These are phyloP conservation scores for Mustela lutreola DNA, from an alignment of 2,113 vertebrate species.

Conservation along the genomic window DNA sequence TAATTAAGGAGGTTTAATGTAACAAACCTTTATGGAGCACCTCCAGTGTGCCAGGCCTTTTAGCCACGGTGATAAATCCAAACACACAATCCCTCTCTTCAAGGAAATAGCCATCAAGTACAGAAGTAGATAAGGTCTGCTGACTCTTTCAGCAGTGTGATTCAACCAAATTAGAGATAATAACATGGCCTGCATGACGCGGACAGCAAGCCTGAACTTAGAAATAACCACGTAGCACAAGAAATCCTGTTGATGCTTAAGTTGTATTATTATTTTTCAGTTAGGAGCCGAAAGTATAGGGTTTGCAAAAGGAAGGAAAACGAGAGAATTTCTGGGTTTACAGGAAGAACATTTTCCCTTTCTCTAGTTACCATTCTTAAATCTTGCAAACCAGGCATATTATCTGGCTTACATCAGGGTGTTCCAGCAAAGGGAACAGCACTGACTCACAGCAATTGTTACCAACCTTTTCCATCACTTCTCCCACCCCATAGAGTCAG, in stretches of 20 bases:
- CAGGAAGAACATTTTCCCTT: slow-evolving; percentile 72
- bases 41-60: neutral
- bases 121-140: slow-evolving; percentile 61
- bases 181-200: slow-evolving; percentile 50
- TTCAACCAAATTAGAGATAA: slow-evolving; percentile 74
- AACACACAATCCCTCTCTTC: neutral
- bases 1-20: neutral
- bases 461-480: slow-evolving; percentile 77
- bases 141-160: slow-evolving; percentile 41
- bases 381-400: slow-evolving; percentile 77
- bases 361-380: slow-evolving; percentile 75
- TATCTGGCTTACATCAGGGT: slow-evolving; percentile 76
- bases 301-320: slow-evolving; percentile 65
- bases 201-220: slow-evolving; percentile 69
- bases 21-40: neutral
- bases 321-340: slow-evolving; percentile 70
- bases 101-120: slow-evolving; percentile 3
- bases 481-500: slow-evolving; percentile 46
- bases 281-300: slow-evolving; percentile 79
- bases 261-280: slow-evolving; percentile 82
- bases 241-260: slow-evolving; percentile 64
- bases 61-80: slow-evolving; percentile 35
- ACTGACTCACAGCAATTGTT: slow-evolving; percentile 78
- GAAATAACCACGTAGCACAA: slow-evolving; percentile 63
- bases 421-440: slow-evolving; percentile 65